phyloP scores from a whole-genome alignment of 2,888 invertebrate genomes.

The Eudasyphora cyanicolor region DNA sequence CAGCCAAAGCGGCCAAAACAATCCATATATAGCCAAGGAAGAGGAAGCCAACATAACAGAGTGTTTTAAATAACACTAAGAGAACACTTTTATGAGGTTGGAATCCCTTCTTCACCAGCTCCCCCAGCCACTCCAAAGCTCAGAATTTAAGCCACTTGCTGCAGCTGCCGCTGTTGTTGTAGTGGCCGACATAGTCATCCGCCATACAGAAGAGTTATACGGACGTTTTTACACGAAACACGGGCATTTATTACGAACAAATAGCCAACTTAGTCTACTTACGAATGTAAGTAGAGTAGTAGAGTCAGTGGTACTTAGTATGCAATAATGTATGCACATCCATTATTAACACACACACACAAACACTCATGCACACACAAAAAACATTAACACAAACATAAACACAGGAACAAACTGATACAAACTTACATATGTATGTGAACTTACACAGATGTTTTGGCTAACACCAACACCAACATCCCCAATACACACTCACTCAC shows the following conservation, averaged over 20 bases:
- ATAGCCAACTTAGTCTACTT: slow-evolving; percentile 30
- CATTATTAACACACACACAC: slow-evolving; percentile 24
- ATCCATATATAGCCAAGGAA: no score
- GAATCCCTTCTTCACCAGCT: not conserved
- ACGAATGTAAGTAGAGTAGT: slow-evolving; percentile 52
- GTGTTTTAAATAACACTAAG: slow-evolving; percentile 5
- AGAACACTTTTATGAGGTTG: not conserved
- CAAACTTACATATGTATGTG: no score
- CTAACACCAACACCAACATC: no score
- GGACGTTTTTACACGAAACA: no score
- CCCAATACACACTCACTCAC: slow-evolving; percentile 3
- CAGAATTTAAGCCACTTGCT: no score
- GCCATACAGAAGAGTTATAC: slow-evolving; percentile 6
- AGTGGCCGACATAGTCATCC: not conserved
- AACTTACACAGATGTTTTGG: no score
- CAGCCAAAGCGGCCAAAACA: no score
- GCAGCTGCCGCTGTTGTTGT: not conserved
- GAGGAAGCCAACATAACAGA: slow-evolving; percentile 9
- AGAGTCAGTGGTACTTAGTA: no score
- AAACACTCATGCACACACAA: no score
- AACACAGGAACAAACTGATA: no score
- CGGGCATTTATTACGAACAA: slow-evolving; percentile 42
- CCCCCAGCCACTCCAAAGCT: not conserved
- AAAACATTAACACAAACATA: not conserved
- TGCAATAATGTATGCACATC: not conserved